Percentiles rank a stretch among this genome's conserved stretches.
phyloP scores from a whole-genome alignment of 2,888 invertebrate genomes.

The Euclidia mi region DNA sequence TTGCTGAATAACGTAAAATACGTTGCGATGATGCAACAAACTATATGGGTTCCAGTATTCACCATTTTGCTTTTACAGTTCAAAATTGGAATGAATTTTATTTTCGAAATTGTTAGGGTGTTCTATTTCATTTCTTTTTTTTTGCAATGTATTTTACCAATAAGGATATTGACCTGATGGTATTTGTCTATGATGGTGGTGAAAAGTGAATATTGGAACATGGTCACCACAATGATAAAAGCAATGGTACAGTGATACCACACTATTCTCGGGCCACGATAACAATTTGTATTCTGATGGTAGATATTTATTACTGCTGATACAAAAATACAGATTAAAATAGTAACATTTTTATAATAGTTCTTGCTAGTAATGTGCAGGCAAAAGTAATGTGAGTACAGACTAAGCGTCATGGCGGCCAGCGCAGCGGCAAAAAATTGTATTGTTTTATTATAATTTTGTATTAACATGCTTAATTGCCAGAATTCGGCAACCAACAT shows the following conservation, averaged over 20 bases:
- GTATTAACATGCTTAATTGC: too few relatives aligned
- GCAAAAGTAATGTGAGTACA: neutral
- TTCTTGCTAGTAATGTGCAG: neutral
- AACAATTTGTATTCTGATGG: conserved; percentile 63
- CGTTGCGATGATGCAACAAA: conserved; percentile 26
- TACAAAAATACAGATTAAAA: neutral
- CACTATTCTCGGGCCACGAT: conserved; percentile 77
- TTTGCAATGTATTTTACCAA: neutral
- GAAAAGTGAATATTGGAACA: conserved; percentile 85
- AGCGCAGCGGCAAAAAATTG: too few relatives aligned
- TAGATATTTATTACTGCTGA: conserved; percentile 56
- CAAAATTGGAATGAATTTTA: neutral
- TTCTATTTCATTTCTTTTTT: neutral
- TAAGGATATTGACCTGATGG: neutral
- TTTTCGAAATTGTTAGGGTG: conserved; percentile 1
- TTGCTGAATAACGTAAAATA: conserved; percentile 40
- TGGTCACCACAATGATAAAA: conserved; percentile 58
- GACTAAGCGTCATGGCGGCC: neutral
- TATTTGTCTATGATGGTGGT: conserved; percentile 20
- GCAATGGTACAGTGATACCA: conserved; percentile 81
- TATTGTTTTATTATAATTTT: too few relatives aligned
- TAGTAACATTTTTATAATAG: too few relatives aligned
- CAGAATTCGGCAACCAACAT: too few relatives aligned
- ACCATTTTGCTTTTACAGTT: conserved; percentile 24
- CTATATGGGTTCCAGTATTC: conserved; percentile 57